Conservation (phyloP, 2,797 vertebrate genomes). For the Clarias pachynema region DNA sequence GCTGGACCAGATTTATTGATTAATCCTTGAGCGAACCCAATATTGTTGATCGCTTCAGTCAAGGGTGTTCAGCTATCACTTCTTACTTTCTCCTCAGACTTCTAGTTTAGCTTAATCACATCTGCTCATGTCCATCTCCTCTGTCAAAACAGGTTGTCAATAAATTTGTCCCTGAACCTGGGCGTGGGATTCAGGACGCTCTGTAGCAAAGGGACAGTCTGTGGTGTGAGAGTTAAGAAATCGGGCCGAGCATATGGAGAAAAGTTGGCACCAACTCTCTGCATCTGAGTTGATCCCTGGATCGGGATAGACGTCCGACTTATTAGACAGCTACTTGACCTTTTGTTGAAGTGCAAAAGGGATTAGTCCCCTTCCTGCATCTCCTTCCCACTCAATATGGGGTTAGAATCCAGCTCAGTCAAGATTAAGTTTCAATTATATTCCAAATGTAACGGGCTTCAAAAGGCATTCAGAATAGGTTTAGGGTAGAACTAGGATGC, state of each 20-base stretch:
- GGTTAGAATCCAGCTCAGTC: slow-evolving; percentile 51
- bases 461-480: slow-evolving; percentile 53
- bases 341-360: slow-evolving; percentile 51
- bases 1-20: slow-evolving; percentile 39
- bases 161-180: slow-evolving; percentile 45
- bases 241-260: not conserved
- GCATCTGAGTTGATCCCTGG: slow-evolving; percentile 33
- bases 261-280: not conserved
- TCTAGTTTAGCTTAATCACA: slow-evolving; percentile 45
- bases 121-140: slow-evolving; percentile 39
- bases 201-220: slow-evolving; percentile 29
- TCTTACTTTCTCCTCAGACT: not conserved
- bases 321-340: slow-evolving; percentile 57
- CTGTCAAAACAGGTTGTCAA: slow-evolving; percentile 37
- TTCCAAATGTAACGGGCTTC: slow-evolving; percentile 52
- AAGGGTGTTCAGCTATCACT: slow-evolving; percentile 28
- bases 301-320: slow-evolving; percentile 36
- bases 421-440: slow-evolving; percentile 61
- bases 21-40: slow-evolving; percentile 50
- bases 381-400: slow-evolving; percentile 41
- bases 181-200: slow-evolving; percentile 39
- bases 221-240: slow-evolving; percentile 6
- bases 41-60: slow-evolving; percentile 47
- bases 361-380: slow-evolving; percentile 50
- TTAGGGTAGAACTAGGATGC: slow-evolving; percentile 19